Base-by-base conservation (phyloP, 2,888 invertebrate species). In the Drosophila fungiperda region DNA sequence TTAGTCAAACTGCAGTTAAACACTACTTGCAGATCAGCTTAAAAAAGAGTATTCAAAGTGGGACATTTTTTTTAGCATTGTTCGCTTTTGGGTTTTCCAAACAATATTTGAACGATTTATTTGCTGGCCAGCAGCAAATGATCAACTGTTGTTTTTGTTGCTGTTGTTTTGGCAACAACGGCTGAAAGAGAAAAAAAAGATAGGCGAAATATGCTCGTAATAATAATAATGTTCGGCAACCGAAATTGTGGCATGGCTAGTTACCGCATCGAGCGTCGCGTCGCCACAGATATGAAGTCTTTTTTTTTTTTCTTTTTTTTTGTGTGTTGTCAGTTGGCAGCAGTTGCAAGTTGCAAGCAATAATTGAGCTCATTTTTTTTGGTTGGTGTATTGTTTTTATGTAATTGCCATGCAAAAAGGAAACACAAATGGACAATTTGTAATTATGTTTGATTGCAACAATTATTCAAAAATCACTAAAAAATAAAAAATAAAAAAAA, bases 381-480 rank as follows among this genome's bases (percentile, higher is more conserved):
- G 68, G 57, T 58, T 69, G 38, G 38, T 62, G 64, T 70, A 65
- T 80, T 72, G 72, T 67, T 70, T 73, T 80, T 75, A 71, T 78
- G 83, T 84, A 87, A 85, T 80, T 89, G 84, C 89, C 59, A 82
- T 85, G 87, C 89, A 83, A 81, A 84, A 87, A 80, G 65, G 71
- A 84, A 87, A 89, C 64, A 76, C 67, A 89, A 82, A 75, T 80
- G 76, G 70, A 83, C 78, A 89, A 74, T 66, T 89, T 79, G 81
- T 76, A 89, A 87, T 89, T 89, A 83, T 72, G 71, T 81, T 88
- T 87, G 79, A 89, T 87, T 89, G 87, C 89, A 65, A 80, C 85
- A 80, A 85, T 89, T 85, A 85, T 89, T 79, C 65, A 82, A 83
- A 87, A 81, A 75, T 65, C 33, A 55, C 38, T 54, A 65, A 15